Conservation (phyloP, 2,888 invertebrate species). For the Callimorpha dominula region DNA sequence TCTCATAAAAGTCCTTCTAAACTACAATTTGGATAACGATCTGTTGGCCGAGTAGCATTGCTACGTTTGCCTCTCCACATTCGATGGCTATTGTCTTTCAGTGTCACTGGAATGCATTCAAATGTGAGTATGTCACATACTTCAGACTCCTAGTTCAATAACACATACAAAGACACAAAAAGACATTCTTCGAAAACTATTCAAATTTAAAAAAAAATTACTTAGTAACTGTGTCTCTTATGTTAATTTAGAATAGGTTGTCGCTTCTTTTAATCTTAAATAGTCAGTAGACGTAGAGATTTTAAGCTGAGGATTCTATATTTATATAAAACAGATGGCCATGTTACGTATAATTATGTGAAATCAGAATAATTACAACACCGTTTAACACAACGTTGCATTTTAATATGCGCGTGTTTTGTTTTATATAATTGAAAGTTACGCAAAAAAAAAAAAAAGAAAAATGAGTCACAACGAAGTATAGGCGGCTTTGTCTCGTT, state of each 20-base stretch:
- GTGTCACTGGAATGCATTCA: constrained; percentile 44
- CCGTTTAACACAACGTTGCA: too few relatives aligned
- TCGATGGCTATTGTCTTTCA: constrained; percentile 39
- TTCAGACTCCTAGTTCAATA: constrained; percentile 16
- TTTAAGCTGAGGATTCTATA: too few relatives aligned
- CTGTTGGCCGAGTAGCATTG: constrained; percentile 1
- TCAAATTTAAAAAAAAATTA: constrained; percentile 14
- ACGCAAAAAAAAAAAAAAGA: too few relatives aligned
- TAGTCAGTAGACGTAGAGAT: background rate
- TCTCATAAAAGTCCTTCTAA: background rate
- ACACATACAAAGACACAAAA: constrained; percentile 2
- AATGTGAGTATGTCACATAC: constrained; percentile 38
- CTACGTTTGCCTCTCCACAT: constrained; percentile 18
- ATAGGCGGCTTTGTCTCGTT: too few relatives aligned
- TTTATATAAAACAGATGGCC: too few relatives aligned
- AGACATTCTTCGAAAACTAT: constrained; percentile 13
- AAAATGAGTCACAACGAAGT: too few relatives aligned
- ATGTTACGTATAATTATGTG: too few relatives aligned
- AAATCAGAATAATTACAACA: too few relatives aligned
- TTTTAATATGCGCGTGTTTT: too few relatives aligned
- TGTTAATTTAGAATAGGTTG: background rate
- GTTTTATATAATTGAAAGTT: too few relatives aligned
- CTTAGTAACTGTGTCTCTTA: background rate
- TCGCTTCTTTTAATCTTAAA: background rate
- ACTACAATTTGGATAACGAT: constrained; percentile 2